Evolutionary conservation across 2,113 vertebrate genomes (phyloP).

Genomic region (Chloropsis hardwickii): DNA sequence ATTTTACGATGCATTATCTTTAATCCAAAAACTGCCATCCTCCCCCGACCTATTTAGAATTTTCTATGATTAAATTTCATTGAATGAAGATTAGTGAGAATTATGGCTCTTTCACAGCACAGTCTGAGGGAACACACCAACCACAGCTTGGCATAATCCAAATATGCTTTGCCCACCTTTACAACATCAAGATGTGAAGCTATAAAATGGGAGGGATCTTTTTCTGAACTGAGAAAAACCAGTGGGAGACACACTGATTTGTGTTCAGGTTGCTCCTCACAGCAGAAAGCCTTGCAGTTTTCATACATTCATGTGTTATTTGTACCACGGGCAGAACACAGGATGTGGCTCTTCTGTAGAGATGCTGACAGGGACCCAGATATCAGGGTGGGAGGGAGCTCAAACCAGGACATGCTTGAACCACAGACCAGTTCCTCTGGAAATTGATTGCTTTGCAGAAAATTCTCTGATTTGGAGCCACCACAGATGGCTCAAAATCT

Average conservation of each 20-base stretch:
- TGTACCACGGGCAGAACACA: neutral
- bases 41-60: constrained; percentile 4
- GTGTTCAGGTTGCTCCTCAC: neutral
- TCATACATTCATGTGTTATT: neutral
- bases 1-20: constrained; percentile 22
- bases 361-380: neutral
- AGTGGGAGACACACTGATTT: neutral
- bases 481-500: constrained; percentile 16
- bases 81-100: constrained; percentile 11
- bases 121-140: neutral
- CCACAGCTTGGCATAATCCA: neutral
- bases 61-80: neutral
- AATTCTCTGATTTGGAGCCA: neutral
- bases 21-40: neutral
- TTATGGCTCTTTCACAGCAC: neutral
- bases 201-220: neutral
- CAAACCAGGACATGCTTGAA: neutral
- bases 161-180: neutral
- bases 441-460: neutral
- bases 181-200: neutral
- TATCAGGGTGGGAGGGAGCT: neutral
- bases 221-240: neutral
- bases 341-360: neutral
- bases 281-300: neutral
- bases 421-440: neutral